Base-by-base conservation (phyloP, 37 sponge, comb jelly and placozoan genomes). In the Crambe crambe region DNA sequence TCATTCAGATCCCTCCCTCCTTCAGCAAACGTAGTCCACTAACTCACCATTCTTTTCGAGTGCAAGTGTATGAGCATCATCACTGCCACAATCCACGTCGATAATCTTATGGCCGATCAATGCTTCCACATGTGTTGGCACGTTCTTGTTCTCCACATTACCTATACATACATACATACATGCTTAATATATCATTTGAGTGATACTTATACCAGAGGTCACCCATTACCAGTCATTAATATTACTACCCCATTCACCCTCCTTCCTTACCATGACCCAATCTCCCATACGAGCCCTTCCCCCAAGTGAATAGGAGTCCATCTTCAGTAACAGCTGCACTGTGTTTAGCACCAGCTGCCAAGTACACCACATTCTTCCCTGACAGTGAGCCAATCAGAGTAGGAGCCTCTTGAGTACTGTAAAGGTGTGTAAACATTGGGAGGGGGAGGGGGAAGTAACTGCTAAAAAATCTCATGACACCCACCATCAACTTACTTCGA, bases 291-390 rank as follows among this genome's bases (percentile, higher is more conserved):
- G 86, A 88, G 3, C 98, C 95, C 54, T 83, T 92, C 25, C 98
- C 98, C 97, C 97, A 96, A 9, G 93, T 96, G 85, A 90, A 96
- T 43, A 96, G 78, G 8, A 76, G 80, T 20, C 97, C 97, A 5
- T 85, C 84, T 30, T 83, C 86, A 17, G 94, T 90, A 65, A 92
- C 63, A 70, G 93, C 93, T 5, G 97, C 97, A 84, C 92, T 91
- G 87, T 97, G 85, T 26, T 65, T 77, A 10, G 80, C 85, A 26
- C 97, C 97, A 60, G 88, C 83, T 27, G 89, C 83, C 38, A 97
- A 74, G 35, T 66, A 60, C 21, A 86, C 92, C 56, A 97, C 80
- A 42, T 81, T 75, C 80, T 81, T 72, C 5, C 83, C 91, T 0
- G 63, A 67, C 47, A 90, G 72, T n/a, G 70, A 59, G 15, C 57